Evolutionary conservation across 2,888 invertebrate species (phyloP), one percentile per base, ranked within the genome.

Genomic region (Himalopsyche tibetana): DNA sequence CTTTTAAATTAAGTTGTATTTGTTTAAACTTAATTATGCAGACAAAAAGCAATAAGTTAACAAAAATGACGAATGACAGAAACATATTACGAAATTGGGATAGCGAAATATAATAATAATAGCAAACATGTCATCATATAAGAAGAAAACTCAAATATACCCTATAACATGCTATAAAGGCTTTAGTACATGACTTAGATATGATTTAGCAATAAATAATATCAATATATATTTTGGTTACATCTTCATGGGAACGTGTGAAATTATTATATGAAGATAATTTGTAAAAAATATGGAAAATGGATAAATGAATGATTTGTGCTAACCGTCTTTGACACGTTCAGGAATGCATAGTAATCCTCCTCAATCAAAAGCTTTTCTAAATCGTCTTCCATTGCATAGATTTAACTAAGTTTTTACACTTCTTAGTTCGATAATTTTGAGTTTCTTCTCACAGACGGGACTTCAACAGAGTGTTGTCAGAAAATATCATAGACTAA

Each of bases 301-400:
- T 92, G 79, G 69, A 81, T 81, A 6, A 74, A 79, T 51, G n/a
- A 28, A 51, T 55, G 38, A 80, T 56, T 28, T 19, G 36, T 36
- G 91, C 94, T 95, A 94, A 97, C 98, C 93, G 96, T 95, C 94
- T 95, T 96, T 11, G 97, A 94, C 88, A 98, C 94, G 93, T 98
- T 98, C 84, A 98, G 93, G 91, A 97, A 96, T 88, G 97, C 95
- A 91, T 98, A 98, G 92, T 96, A 98, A 92, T 98, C 97, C 90
- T 97, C 97, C 92, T 97, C 96, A 86, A 95, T 91, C 87, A 94
- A 91, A 91, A 93, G 94, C 90, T 94, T 95, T 89, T 96, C 96
- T 81, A 94, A 94, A 90, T 96, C 95, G 90, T 94, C 94, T 90
- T 95, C 95, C 95, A 96, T 95, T n/a, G 63, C 63, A 63, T 63